Percentiles rank a stretch among this genome's conserved stretches.
Conservation (phyloP, 2,888 invertebrate genomes). For the Parnassius apollo region DNA sequence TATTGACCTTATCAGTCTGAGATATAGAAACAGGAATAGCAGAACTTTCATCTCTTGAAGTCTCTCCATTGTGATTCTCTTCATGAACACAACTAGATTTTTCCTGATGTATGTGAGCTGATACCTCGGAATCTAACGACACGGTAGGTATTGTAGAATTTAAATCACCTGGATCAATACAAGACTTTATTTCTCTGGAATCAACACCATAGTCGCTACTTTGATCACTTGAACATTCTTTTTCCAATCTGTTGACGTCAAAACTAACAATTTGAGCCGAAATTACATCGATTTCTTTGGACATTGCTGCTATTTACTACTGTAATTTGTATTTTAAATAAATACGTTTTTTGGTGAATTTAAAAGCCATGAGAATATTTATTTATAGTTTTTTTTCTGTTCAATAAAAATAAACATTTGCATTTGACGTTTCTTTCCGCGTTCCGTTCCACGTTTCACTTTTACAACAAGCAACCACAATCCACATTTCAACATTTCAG, state of each 20-base stretch:
- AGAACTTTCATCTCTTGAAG: conserved; percentile 9
- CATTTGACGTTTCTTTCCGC: conserved; percentile 36
- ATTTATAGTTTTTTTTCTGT: conserved; percentile 37
- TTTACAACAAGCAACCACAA: no score
- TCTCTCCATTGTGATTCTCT: conserved; percentile 8
- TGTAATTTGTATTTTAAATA: conserved; percentile 3
- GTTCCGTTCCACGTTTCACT: background rate
- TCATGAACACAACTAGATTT: conserved; percentile 19
- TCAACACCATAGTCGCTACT: conserved; percentile 59
- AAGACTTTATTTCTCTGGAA: conserved; percentile 39
- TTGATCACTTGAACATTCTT: conserved; percentile 50
- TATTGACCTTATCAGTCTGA: conserved; percentile 4
- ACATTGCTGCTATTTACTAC: conserved; percentile 44
- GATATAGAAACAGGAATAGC: conserved; percentile 10
- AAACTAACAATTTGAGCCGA: conserved; percentile 51
- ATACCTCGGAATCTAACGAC: conserved; percentile 45
- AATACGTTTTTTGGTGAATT: conserved; percentile 3
- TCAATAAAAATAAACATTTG: conserved; percentile 59
- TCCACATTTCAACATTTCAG: no score
- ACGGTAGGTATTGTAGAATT: conserved; percentile 39
- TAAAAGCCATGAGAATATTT: conserved; percentile 47
- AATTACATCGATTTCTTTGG: conserved; percentile 44
- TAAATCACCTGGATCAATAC: no score
- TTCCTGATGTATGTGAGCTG: conserved; percentile 40
- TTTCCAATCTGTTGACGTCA: conserved; percentile 52